Conservation (phyloP, 1,140 invertebrate genomes). For the Heterodera carotae region DNA sequence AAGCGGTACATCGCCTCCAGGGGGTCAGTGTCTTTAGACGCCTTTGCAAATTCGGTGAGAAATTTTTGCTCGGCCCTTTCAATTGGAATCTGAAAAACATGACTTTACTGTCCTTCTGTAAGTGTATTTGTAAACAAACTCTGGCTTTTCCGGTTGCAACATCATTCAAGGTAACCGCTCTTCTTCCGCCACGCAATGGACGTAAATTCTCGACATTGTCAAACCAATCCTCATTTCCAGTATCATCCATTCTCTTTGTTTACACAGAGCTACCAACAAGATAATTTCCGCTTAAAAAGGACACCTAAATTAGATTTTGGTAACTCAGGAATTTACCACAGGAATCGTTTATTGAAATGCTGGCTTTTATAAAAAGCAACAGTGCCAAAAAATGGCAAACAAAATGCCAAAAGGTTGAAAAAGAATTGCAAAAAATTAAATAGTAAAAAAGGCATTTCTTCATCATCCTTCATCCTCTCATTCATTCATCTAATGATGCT, state of each 20-base stretch:
- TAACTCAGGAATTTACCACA: too few relatives aligned
- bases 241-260: not conserved
- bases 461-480: too few relatives aligned
- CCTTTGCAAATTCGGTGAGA: slow-evolving; percentile 42
- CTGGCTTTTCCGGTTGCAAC: slow-evolving; percentile 11
- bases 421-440: too few relatives aligned
- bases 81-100: slow-evolving; percentile 24
- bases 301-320: too few relatives aligned
- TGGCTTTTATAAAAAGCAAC: too few relatives aligned
- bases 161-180: slow-evolving; percentile 43
- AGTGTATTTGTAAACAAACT: not conserved
- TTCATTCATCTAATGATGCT: too few relatives aligned
- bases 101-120: not conserved
- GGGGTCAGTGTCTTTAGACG: slow-evolving; percentile 27
- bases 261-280: too few relatives aligned
- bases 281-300: too few relatives aligned
- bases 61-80: slow-evolving; percentile 50
- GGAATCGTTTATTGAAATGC: too few relatives aligned
- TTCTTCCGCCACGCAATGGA: slow-evolving; percentile 44
- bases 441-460: too few relatives aligned
- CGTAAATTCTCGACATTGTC: slow-evolving; percentile 51
- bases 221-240: slow-evolving; percentile 43
- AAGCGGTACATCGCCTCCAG: slow-evolving; percentile 38
- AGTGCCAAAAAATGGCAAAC: too few relatives aligned
- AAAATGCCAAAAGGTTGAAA: too few relatives aligned